Base-by-base conservation (phyloP, 23 tunicate species). In the Ciona savignyi region DNA sequence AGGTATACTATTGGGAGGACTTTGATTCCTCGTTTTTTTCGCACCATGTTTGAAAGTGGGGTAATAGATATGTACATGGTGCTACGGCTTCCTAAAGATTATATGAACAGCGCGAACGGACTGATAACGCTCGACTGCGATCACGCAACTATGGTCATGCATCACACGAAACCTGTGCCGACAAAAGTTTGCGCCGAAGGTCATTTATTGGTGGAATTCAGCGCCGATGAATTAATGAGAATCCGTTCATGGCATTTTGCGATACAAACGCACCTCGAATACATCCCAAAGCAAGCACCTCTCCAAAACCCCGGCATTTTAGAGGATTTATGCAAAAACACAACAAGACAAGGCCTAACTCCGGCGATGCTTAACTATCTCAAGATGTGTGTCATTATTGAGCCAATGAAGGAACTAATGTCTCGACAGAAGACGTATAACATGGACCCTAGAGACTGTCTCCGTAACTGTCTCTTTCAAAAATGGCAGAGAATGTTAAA, bases 331-430 rank as follows among this genome's bases (percentile, higher is more conserved):
- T 65, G 88, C 49, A 77, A 77, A 32, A 78, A 78, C 74, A 65
- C 74, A n/a, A 86, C 98, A 2, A 71, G 91, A 32, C 83, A 51
- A 33, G 98, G 98, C 4, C 70, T 93, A n/a, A 73, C 92, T 11
- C 35, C 88, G 35, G 23, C 73, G 2, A 70, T 89, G 42, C 33
- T 93, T 1, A 93, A 81, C 76, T 93, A 76, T 31, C 68, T 93
- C 0, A 86, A 81, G 69, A 77, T 93, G 81, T 93, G 98, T 68
- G 88, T 72, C 21, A 78, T 93, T 74, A 70, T 93, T 30, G 98
- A 93, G 49, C 98, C 98, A 32, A 93, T 93, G 98, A 81, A 86
- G 65, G 98, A 93, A 67, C 66, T 93, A 4, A 86, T 93, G 93
- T 93, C 98, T 19, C 64, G 88, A 0, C 93, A 93, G 62, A 93